A percentile compares a stretch with the other conserved stretches of the same genome.
These are phyloP conservation scores for Dunckerocampus dactyliophorus DNA, from an alignment of 2,113 vertebrate species.

Conservation along the genomic window DNA sequence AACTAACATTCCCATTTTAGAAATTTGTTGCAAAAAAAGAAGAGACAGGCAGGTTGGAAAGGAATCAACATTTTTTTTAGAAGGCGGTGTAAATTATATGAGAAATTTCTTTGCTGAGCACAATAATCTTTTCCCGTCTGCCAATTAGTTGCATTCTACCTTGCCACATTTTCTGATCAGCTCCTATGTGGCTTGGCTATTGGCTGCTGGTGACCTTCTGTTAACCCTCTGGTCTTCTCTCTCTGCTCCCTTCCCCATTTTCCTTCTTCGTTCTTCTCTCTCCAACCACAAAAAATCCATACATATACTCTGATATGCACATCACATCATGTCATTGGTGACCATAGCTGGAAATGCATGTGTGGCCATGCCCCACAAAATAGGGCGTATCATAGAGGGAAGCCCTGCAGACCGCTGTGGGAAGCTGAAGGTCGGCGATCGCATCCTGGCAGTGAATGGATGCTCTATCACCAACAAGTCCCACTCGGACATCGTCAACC, in stretches of 20 bases:
- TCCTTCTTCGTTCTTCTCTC: constrained; percentile 60
- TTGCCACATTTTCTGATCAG: constrained; percentile 65
- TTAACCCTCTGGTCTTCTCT: constrained; percentile 87
- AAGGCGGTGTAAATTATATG: too few relatives aligned
- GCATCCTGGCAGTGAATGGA: constrained; percentile 95
- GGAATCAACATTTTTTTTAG: too few relatives aligned
- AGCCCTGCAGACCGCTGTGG: constrained; percentile 98
- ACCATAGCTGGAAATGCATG: constrained; percentile 98
- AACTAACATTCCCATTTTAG: constrained; percentile 17
- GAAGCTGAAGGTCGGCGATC: constrained; percentile 98
- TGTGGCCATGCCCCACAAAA: constrained; percentile 99
- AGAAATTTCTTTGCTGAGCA: constrained; percentile 13
- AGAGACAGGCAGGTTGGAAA: neutral
- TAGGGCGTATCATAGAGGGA: constrained; percentile 99
- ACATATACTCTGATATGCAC: constrained; percentile 32
- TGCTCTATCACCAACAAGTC: constrained; percentile 99
- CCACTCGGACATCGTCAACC: constrained; percentile 98
- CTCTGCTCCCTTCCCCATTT: constrained; percentile 71
- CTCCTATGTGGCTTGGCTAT: constrained; percentile 80
- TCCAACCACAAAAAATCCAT: constrained; percentile 19
- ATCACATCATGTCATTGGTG: constrained; percentile 66
- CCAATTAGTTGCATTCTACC: constrained; percentile 75
- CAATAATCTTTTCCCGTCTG: constrained; percentile 33
- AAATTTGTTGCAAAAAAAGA: constrained; percentile 1
- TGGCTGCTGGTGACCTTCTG: constrained; percentile 86